Evolutionary conservation across 2,888 invertebrate genomes (phyloP), one percentile per base, ranked within the genome.

Genomic region (Zelleria hepariella): DNA sequence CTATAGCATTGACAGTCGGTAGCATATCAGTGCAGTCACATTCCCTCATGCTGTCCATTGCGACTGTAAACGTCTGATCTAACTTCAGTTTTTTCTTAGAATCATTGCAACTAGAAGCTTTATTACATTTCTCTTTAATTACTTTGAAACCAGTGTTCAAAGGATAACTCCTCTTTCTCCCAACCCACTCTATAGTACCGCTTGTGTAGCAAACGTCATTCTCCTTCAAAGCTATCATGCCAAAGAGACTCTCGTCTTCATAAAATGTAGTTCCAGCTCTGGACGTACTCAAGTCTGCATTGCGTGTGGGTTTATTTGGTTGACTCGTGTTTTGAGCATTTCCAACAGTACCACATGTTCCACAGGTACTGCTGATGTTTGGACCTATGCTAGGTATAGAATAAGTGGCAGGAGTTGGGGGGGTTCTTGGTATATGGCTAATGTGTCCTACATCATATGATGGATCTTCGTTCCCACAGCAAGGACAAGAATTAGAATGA

Each of bases 1-100:
- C 87, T 66, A 91, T 84, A 51, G 86, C 86, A 82, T 89, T 85
- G 1, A 91, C 82, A 62, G 87, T 87, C 51, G 88, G 87, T 60
- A 88, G 65, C 21, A 87, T 78, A 75, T 86, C 80, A 58, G 80
- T 80, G 78, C 86, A 86, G 61, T 84, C 77, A 76, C 86, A 86
- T 4, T 60, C 79, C 79, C 59, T 74, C 78, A 10, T 27, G 18
- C n/a, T 18, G 27, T 26, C 27, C 20, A 2, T 2, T 8, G n/a
- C 27, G 27, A 20, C 6, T 8, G n/a, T 27, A 20, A n/a, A 55
- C 8, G 32, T 27, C 55, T 1, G n/a, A 27, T 55, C 55, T 7
- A 20, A 26, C 10, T 27, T 27, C 8, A 18, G 55, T 10, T n/a
- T 26, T 10, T 20, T 55, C 55, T 55, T 52, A 18, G 49, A 20